Conservation (phyloP, 2,888 invertebrate genomes). For the Tribolium freemani region DNA sequence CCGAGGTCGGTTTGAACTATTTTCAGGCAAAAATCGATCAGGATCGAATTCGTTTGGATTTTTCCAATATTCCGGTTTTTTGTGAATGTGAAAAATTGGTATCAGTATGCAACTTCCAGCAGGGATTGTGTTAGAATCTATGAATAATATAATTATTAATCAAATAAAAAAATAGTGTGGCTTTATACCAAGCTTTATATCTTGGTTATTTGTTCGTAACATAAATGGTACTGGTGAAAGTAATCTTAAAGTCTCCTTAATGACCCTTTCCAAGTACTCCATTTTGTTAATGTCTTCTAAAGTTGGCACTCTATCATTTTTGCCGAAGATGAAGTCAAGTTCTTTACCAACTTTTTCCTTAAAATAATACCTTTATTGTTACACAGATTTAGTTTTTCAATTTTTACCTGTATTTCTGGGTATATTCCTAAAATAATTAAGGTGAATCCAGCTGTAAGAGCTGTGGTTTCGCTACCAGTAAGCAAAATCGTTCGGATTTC, state of each 20-base stretch:
- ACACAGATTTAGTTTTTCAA: not conserved
- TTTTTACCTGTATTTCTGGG: conserved; percentile 4
- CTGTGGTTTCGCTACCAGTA: conserved; percentile 8
- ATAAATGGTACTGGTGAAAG: not conserved
- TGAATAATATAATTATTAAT: not conserved
- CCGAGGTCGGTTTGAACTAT: not conserved
- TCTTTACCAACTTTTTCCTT: conserved; percentile 10
- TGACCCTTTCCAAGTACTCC: not conserved
- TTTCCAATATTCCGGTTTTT: conserved; percentile 3
- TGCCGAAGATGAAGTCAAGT: not conserved
- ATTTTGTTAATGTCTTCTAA: conserved; percentile 6
- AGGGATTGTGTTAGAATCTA: not conserved
- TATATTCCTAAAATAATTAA: conserved; percentile 4
- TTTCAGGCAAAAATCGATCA: conserved; percentile 16
- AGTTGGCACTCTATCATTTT: not conserved
- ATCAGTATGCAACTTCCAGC: not conserved
- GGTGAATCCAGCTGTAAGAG: not conserved
- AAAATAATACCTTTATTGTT: not conserved
- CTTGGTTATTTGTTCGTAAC: not conserved
- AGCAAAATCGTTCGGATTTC: not conserved
- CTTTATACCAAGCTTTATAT: not conserved
- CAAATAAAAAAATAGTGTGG: no score
- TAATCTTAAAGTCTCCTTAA: not conserved
- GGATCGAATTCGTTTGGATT: conserved; percentile 1
- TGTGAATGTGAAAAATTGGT: not conserved